Evolutionary conservation across 2,113 vertebrate species (phyloP).

Genomic region (Erythrocercus mccallii): DNA sequence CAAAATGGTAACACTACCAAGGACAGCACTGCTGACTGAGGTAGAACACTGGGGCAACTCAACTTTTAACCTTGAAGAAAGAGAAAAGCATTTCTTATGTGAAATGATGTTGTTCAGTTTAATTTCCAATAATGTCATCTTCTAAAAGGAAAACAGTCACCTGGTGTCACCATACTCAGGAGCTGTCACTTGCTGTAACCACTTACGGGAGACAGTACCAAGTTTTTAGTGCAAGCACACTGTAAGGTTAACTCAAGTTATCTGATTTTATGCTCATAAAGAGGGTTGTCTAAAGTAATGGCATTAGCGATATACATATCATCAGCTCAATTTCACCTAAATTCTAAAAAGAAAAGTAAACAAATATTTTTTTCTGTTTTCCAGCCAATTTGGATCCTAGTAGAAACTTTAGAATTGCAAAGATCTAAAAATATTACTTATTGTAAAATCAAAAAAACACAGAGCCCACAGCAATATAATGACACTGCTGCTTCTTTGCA

Average conservation of each 20-base stretch:
- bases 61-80: neutral
- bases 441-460: neutral
- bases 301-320: neutral
- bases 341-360: neutral
- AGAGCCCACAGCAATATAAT: neutral
- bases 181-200: conserved; percentile 18
- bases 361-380: neutral
- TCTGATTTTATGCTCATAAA: neutral
- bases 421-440: neutral
- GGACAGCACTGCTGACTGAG: neutral
- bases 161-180: neutral
- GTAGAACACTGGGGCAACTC: neutral
- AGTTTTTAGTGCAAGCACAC: neutral
- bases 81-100: neutral
- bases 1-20: neutral
- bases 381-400: neutral
- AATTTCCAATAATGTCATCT: neutral
- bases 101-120: neutral
- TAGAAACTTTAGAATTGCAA: neutral
- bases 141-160: neutral
- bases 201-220: neutral
- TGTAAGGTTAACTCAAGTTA: neutral
- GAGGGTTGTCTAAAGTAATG: neutral
- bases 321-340: neutral
- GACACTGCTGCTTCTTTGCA: neutral